Evolutionary conservation across 2,113 vertebrate genomes (phyloP).

Genomic region (Eubucco bourcierii): DNA sequence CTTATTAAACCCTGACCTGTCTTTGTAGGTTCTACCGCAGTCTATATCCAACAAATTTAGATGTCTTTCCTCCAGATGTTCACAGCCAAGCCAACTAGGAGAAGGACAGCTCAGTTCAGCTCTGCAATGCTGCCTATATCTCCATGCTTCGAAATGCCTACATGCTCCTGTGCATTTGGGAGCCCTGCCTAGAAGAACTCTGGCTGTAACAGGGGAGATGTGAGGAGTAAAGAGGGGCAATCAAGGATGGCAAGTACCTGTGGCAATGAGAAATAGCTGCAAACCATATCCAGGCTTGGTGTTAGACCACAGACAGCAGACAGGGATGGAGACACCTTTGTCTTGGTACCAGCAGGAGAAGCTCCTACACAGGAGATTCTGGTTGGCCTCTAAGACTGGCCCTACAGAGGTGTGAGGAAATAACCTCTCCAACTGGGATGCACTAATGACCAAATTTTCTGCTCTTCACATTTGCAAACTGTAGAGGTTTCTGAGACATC

Average conservation of each 20-base stretch:
- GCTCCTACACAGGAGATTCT: background rate
- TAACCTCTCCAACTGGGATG: background rate
- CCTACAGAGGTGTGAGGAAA: background rate
- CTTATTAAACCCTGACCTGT: background rate
- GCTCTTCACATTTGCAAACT: background rate
- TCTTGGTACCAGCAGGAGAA: background rate
- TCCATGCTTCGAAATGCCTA: background rate
- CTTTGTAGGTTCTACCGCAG: background rate
- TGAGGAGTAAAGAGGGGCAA: background rate
- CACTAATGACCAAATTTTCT: background rate
- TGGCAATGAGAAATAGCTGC: background rate
- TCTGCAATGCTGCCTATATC: background rate
- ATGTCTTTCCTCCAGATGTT: background rate
- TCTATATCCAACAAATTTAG: background rate
- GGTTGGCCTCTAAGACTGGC: rapidly evolving
- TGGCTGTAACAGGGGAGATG: background rate
- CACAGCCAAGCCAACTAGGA: background rate
- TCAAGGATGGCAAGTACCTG: background rate
- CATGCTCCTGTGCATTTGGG: background rate
- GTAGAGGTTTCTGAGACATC: background rate
- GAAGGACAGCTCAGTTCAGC: background rate
- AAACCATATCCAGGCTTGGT: background rate
- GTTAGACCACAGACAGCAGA: background rate
- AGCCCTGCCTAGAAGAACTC: background rate
- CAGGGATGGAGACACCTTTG: rapidly evolving